Evolutionary conservation across 2,888 invertebrate genomes (phyloP).

Genomic region (Leptopterna dolabrata): DNA sequence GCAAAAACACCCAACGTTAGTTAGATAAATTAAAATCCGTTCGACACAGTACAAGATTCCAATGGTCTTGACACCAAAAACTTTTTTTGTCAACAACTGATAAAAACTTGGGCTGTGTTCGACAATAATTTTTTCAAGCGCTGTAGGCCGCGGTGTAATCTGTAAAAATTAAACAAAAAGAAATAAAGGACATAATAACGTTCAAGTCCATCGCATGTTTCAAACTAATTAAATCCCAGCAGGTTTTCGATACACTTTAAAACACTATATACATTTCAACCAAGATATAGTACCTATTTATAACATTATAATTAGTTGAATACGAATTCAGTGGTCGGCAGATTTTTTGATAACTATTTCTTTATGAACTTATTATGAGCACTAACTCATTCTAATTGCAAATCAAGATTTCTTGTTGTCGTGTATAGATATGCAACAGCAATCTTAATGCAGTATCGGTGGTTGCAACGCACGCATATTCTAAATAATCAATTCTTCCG

Average conservation of each 20-base stretch:
- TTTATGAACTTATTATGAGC: too few species aligned
- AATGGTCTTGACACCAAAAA: not conserved
- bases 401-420: too few species aligned
- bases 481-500: too few species aligned
- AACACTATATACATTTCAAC: not conserved
- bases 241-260: not conserved
- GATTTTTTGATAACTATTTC: too few species aligned
- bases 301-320: too few species aligned
- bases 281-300: not conserved
- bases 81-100: not conserved
- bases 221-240: not conserved
- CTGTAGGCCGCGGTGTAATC: conserved; percentile 52
- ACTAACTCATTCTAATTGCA: too few species aligned
- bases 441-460: too few species aligned
- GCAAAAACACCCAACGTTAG: not conserved
- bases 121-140: conserved; percentile 38
- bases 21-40: not conserved
- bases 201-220: not conserved
- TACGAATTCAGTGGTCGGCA: too few species aligned
- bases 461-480: too few species aligned
- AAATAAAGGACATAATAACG: not conserved
- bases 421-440: too few species aligned
- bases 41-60: not conserved
- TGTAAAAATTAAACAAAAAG: conserved; percentile 44
- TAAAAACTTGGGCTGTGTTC: not conserved